Conservation (phyloP, 2,888 invertebrate genomes). For the Yponomeuta sedellus region DNA sequence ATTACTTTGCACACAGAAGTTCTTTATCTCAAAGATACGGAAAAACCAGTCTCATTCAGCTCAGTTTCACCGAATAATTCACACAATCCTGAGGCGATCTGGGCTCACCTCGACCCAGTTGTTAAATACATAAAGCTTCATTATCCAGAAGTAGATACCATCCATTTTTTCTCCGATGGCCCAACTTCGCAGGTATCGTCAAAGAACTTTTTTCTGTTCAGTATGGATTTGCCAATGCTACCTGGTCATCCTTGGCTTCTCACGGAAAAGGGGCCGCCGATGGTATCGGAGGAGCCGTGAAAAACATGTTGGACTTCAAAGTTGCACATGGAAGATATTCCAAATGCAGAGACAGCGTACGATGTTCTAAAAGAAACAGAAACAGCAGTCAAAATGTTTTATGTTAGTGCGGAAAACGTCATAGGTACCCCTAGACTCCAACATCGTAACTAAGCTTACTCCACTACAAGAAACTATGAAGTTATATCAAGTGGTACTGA, state of each 20-base stretch:
- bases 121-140: constrained; percentile 19
- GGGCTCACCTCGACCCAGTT: constrained; percentile 24
- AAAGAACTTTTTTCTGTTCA: constrained; percentile 21
- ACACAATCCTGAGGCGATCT: constrained; percentile 24
- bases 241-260: neutral
- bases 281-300: constrained; percentile 22
- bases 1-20: constrained; percentile 21
- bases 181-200: constrained; percentile 16
- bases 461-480: no score
- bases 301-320: constrained; percentile 21
- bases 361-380: neutral
- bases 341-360: constrained; percentile 21
- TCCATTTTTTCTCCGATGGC: constrained; percentile 18
- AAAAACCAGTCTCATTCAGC: constrained; percentile 20
- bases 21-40: constrained; percentile 19
- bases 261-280: constrained; percentile 19
- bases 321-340: constrained; percentile 24
- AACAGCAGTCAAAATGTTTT: neutral
- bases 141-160: constrained; percentile 18
- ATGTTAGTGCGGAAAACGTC: neutral
- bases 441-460: neutral
- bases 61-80: constrained; percentile 21
- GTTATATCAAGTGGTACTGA: no score
- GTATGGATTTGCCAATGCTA: neutral
- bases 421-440: neutral